These are phyloP conservation scores for Diploptera punctata DNA, from an alignment of 2,888 invertebrate genomes.

Conservation along the genomic window DNA sequence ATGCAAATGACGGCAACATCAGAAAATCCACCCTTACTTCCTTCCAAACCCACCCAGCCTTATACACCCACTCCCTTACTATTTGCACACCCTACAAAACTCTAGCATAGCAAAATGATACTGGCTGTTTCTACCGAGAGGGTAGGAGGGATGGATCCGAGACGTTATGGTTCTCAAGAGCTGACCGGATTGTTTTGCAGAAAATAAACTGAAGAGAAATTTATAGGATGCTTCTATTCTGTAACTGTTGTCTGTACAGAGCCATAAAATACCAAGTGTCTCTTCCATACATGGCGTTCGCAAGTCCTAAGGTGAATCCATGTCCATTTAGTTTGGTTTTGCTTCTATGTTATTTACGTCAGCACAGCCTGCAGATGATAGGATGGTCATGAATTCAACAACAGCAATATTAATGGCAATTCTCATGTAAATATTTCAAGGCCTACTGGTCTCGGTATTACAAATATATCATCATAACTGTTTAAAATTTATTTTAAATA, in stretches of 20 bases:
- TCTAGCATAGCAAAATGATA: conserved; percentile 25
- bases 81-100: conserved; percentile 17
- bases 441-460: too few species aligned
- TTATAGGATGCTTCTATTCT: not conserved
- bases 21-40: conserved; percentile 37
- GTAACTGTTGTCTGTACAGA: conserved; percentile 8
- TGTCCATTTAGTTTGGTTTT: not conserved
- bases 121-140: not conserved
- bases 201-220: conserved; percentile 18
- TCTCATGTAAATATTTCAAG: too few species aligned
- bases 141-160: not conserved
- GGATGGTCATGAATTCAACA: too few species aligned
- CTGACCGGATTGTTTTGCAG: conserved; percentile 12
- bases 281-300: not conserved
- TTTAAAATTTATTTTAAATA: too few species aligned
- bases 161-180: not conserved
- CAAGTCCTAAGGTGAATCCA: not conserved
- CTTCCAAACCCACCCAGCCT: conserved; percentile 18
- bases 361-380: not conserved
- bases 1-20: conserved; percentile 37
- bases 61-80: conserved; percentile 10
- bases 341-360: not conserved
- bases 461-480: too few species aligned
- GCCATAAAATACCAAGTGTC: conserved; percentile 15
- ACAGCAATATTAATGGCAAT: too few species aligned